A percentile compares a stretch with the other conserved stretches of the same genome.
Conservation (phyloP, 2,113 vertebrate genomes). For the Arothron firmamentum region DNA sequence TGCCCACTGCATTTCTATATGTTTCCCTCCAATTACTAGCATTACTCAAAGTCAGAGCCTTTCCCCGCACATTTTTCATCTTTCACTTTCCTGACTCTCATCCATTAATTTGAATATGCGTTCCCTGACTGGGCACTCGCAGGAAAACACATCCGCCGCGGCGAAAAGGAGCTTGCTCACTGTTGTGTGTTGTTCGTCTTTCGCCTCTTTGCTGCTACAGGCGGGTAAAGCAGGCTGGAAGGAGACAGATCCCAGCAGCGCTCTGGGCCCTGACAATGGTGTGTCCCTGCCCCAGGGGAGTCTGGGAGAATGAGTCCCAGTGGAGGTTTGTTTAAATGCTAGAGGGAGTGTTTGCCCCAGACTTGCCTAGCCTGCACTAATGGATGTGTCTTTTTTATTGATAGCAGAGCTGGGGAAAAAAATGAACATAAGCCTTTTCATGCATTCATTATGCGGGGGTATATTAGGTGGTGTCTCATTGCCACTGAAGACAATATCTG, state of each 20-base stretch:
- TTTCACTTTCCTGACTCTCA: slow-evolving; percentile 62
- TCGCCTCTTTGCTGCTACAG: slow-evolving; percentile 15
- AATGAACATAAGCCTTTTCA: slow-evolving; percentile 46
- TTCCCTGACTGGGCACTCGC: slow-evolving; percentile 34
- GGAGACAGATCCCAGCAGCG: slow-evolving; percentile 55
- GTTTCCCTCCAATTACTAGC: slow-evolving; percentile 71
- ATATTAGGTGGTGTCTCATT: slow-evolving; percentile 22
- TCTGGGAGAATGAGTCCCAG: slow-evolving; percentile 67
- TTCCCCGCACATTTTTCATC: slow-evolving; percentile 64
- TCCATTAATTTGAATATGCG: slow-evolving; percentile 72
- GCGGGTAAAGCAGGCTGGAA: slow-evolving; percentile 37
- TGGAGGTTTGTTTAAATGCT: slow-evolving; percentile 71
- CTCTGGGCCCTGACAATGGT: slow-evolving; percentile 42
- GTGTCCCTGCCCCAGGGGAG: slow-evolving; percentile 61
- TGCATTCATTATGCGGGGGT: slow-evolving; percentile 48
- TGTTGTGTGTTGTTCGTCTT: slow-evolving; percentile 41
- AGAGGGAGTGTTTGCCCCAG: slow-evolving; percentile 65
- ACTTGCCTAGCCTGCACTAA: slow-evolving; percentile 56
- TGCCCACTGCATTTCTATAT: slow-evolving; percentile 62
- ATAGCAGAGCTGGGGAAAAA: slow-evolving; percentile 52
- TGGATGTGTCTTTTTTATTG: slow-evolving; percentile 70
- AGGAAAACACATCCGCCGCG: slow-evolving; percentile 34
- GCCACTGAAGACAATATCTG: slow-evolving; percentile 10
- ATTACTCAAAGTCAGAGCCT: slow-evolving; percentile 73
- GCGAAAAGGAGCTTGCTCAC: slow-evolving; percentile 29